Conservation (phyloP, 2,113 vertebrate species). For the Archilochus colubris region DNA sequence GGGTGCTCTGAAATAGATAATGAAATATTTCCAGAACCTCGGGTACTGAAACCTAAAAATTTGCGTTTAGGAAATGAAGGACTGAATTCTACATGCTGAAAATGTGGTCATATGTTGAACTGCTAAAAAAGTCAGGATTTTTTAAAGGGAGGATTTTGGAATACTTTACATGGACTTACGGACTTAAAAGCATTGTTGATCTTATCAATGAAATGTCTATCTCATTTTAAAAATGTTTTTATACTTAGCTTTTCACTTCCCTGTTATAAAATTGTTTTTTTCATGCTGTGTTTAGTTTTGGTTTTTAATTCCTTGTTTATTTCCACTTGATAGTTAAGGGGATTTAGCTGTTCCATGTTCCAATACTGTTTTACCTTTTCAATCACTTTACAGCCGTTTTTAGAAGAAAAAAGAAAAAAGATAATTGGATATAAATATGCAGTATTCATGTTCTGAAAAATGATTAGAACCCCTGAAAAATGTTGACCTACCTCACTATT, state of each 20-base stretch:
- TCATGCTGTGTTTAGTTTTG: neutral
- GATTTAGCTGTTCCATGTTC: neutral
- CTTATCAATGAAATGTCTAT: neutral
- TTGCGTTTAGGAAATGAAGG: neutral
- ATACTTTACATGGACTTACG: neutral
- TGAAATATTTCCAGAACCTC: slow-evolving; percentile 19
- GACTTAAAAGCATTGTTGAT: neutral
- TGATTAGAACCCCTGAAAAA: slow-evolving; percentile 22
- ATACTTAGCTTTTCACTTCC: slow-evolving; percentile 6
- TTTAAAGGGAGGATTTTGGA: neutral
- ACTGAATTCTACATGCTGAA: neutral
- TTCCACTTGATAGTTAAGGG: neutral
- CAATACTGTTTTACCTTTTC: neutral
- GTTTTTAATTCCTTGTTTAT: neutral
- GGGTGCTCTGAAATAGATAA: neutral
- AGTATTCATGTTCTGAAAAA: slow-evolving; percentile 8
- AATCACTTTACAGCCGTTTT: neutral
- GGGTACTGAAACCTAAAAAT: neutral
- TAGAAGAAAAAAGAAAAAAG: neutral
- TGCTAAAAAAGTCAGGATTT: neutral
- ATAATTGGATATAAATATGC: neutral
- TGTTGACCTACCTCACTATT: slow-evolving; percentile 37
- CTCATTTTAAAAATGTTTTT: neutral
- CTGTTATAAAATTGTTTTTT: neutral
- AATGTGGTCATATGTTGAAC: neutral